phyloP scores from a whole-genome alignment of 2,888 invertebrate genomes.

The Nomada ferruginata region DNA sequence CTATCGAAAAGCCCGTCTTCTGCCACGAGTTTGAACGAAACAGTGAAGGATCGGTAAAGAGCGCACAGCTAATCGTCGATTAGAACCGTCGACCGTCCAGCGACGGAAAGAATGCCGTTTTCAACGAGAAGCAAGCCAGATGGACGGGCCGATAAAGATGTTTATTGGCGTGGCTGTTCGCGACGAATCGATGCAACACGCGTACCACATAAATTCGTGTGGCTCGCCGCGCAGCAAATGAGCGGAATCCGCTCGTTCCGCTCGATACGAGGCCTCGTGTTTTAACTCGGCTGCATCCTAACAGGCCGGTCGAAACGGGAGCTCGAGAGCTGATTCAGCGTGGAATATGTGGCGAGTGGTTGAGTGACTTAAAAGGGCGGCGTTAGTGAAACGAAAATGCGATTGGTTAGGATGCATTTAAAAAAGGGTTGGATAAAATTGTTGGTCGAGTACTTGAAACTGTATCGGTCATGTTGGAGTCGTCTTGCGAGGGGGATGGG shows the following conservation, averaged over 20 bases:
- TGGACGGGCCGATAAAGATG: conserved; percentile 60
- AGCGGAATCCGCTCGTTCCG: conserved; percentile 50
- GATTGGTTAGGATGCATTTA: no score
- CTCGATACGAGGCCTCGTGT: background rate
- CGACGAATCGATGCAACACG: conserved; percentile 56
- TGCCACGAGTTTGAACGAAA: background rate
- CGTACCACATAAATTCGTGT: conserved; percentile 63
- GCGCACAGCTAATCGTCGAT: conserved; percentile 59
- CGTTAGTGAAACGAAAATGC: background rate
- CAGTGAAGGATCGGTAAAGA: background rate
- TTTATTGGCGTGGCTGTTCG: conserved; percentile 55
- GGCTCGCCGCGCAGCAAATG: conserved; percentile 48
- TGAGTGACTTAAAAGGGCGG: background rate
- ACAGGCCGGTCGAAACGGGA: background rate
- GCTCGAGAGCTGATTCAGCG: background rate
- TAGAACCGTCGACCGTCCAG: conserved; percentile 42
- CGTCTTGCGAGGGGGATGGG: no score
- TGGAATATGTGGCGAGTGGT: background rate
- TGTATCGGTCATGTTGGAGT: no score
- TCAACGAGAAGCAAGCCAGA: conserved; percentile 33
- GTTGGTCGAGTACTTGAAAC: no score
- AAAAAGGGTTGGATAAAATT: no score
- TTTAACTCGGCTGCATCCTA: background rate
- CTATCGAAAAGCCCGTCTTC: background rate
- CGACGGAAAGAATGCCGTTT: conserved; percentile 49